Percentiles rank a stretch among this genome's conserved stretches.
phyloP scores from a whole-genome alignment of 2,797 vertebrate species.

The Varecia variegata region DNA sequence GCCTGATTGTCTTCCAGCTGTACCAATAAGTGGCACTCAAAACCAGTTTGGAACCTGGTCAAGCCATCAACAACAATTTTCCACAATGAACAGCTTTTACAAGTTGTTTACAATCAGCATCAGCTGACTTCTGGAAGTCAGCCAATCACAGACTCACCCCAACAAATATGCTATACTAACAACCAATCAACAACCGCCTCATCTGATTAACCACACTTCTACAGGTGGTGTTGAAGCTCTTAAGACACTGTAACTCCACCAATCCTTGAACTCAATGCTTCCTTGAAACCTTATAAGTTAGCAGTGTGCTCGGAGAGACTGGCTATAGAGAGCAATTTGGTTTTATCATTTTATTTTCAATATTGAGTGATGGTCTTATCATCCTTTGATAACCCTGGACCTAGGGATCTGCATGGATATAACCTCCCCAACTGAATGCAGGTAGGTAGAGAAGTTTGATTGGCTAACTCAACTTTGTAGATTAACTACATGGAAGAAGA shows the following conservation, averaged over 20 bases:
- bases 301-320: not conserved
- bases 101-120: not conserved
- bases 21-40: not conserved
- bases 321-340: not conserved
- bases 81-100: not conserved
- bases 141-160: not conserved
- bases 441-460: not conserved
- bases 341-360: constrained; percentile 3
- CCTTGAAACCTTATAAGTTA: not conserved
- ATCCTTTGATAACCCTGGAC: not conserved
- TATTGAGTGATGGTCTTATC: not conserved
- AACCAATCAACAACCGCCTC: not conserved
- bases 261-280: not conserved
- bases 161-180: not conserved
- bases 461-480: not conserved
- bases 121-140: not conserved
- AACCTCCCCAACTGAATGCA: not conserved
- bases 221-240: not conserved
- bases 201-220: not conserved
- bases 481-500: not conserved
- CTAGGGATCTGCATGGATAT: not conserved
- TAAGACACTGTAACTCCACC: not conserved
- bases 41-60: not conserved
- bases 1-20: not conserved
- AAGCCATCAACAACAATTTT: not conserved